A percentile compares a stretch with the other conserved stretches of the same genome.
Conservation (phyloP, 2,113 vertebrate genomes). For the Notothenia coriiceps region DNA sequence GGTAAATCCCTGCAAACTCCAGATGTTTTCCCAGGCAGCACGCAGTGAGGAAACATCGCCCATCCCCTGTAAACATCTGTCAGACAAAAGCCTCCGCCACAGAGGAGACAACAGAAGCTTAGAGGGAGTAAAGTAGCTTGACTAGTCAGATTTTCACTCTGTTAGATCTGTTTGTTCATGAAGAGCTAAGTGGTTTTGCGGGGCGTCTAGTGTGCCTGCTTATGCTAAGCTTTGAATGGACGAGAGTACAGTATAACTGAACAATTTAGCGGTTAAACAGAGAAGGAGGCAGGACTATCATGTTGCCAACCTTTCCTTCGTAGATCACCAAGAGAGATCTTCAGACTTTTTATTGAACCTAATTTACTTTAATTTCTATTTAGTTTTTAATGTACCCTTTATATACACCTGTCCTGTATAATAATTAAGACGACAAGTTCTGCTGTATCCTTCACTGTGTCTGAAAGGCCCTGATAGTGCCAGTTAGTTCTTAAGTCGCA, state of each 20-base stretch:
- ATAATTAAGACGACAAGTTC: not conserved
- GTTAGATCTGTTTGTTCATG: conserved; percentile 64
- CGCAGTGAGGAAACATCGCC: conserved; percentile 68
- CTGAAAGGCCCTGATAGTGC: not conserved
- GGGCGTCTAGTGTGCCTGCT: conserved; percentile 21
- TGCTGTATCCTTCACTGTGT: not conserved
- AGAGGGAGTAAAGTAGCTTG: conserved; percentile 68
- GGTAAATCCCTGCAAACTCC: conserved; percentile 79
- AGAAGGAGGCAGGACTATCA: conserved; percentile 10
- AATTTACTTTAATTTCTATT: not conserved
- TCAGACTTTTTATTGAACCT: not conserved
- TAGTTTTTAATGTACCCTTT: too few species aligned
- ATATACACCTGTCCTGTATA: not conserved
- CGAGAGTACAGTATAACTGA: conserved; percentile 9
- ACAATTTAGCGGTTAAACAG: conserved; percentile 25
- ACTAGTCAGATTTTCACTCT: conserved; percentile 66
- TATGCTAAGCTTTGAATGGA: conserved; percentile 45
- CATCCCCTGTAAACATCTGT: conserved; percentile 83
- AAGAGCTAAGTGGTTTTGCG: conserved; percentile 60
- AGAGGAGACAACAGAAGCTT: conserved; percentile 71
- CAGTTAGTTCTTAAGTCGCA: conserved; percentile 1
- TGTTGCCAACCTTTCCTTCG: not conserved
- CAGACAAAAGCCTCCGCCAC: conserved; percentile 75
- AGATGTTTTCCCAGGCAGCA: conserved; percentile 80
- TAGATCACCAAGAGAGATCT: not conserved